Conservation (phyloP, 2,113 vertebrate genomes). For the Otis tarda region DNA sequence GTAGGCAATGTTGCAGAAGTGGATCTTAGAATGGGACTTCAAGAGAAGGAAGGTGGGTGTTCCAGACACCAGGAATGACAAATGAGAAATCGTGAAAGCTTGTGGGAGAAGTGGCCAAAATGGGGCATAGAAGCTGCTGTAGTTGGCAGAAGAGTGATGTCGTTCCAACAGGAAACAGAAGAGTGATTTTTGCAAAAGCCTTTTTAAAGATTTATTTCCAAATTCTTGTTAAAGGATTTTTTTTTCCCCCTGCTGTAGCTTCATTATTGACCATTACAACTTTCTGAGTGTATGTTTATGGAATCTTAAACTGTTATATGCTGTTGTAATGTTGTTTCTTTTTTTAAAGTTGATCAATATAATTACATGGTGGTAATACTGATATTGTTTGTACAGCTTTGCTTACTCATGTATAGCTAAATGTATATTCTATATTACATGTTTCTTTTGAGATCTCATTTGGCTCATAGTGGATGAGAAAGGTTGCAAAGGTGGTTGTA, state of each 20-base stretch:
- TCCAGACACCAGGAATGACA: background rate
- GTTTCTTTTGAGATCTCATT: background rate
- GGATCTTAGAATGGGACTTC: constrained; percentile 44
- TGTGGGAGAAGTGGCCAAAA: constrained; percentile 40
- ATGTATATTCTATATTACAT: background rate
- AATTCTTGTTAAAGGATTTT: background rate
- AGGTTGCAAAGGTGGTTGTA: background rate
- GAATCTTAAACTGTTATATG: background rate
- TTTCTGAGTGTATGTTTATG: background rate
- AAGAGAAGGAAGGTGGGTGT: constrained; percentile 35
- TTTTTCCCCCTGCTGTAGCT: background rate
- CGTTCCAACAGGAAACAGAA: background rate
- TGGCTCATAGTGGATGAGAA: background rate
- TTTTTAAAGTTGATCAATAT: background rate
- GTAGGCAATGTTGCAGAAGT: constrained; percentile 54
- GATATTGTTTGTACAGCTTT: background rate
- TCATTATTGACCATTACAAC: background rate
- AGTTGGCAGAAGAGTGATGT: constrained; percentile 25
- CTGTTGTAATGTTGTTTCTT: background rate
- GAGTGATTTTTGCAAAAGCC: background rate
- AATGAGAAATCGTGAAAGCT: background rate
- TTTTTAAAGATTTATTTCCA: background rate
- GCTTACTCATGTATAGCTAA: background rate
- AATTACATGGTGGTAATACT: background rate
- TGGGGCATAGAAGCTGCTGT: background rate